Base-by-base conservation (phyloP, 2,888 invertebrate genomes). In the Lasiommata megera region DNA sequence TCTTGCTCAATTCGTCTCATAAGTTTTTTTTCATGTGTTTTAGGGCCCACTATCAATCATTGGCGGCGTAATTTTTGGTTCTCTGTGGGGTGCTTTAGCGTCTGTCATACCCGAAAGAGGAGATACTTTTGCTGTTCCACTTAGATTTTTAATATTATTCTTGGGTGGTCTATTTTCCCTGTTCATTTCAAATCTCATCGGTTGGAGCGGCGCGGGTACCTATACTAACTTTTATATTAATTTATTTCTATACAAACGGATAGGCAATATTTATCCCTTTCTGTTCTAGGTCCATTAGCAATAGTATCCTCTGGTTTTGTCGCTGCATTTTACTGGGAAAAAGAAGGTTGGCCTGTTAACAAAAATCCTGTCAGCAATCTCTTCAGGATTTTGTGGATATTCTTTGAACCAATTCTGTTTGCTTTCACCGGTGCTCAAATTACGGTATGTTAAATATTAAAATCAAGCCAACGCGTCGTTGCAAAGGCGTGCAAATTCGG, bases 381-480 rank as follows among this genome's bases (percentile, higher is more conserved):
- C 9, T 95, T 96, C 70, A 94, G 95, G 72, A 93, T 95, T 46
- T 90, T 96, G 68, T 97, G 97, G 97, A 94, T 95, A 92, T 93
- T 97, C 62, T 96, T 96, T 80, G 96, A 97, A 79, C 97, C 97
- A 0, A 94, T 97, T 62, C 88, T 98, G 28, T 98, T 97, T 83
- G 96, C 96, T 23, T 92, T 97, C 54, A 97, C 97, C 43, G 97
- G 97, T 18, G 94, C 96, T 11, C 96, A 96, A 84, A 93, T 97
- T 46, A 94, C 94, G 71, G 92, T 96, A 74, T 71, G 69, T 62
- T 59, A 28, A 23, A 23, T 23, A 23, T 23, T 23, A 3, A 23
- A 5, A n/a, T n/a, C n/a, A n/a, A n/a, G n/a, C n/a, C n/a, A n/a
- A n/a, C n/a, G n/a, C n/a, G n/a, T n/a, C n/a, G n/a, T n/a, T n/a